Evolutionary conservation across 1,140 invertebrate genomes (phyloP).

Genomic region (Marisa cornuarietis): DNA sequence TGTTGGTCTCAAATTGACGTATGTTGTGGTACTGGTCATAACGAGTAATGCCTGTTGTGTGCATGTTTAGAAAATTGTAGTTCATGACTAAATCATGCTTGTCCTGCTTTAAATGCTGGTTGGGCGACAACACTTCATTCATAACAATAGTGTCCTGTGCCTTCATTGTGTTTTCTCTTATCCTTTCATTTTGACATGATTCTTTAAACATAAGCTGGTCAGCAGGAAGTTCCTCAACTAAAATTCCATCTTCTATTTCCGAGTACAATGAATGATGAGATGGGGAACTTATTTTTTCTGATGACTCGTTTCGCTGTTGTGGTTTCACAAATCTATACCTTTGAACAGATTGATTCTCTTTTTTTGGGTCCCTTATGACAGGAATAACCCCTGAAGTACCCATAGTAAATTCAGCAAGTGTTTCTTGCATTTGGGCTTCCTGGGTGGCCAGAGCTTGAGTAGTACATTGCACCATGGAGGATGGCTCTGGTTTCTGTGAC

Average conservation of each 20-base stretch:
- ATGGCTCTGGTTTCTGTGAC: constrained; percentile 29
- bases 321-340: constrained; percentile 8
- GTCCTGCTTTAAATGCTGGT: not conserved
- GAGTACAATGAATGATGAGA: constrained; percentile 31
- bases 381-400: constrained; percentile 55
- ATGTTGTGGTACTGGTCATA: constrained; percentile 58
- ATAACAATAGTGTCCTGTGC: constrained; percentile 25
- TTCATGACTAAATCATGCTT: constrained; percentile 32
- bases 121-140: not conserved
- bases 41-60: constrained; percentile 54
- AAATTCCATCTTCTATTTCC: constrained; percentile 36
- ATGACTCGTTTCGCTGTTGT: constrained; percentile 13
- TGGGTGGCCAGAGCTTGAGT: not conserved
- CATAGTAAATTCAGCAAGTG: constrained; percentile 54
- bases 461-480: constrained; percentile 8
- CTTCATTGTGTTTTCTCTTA: constrained; percentile 45
- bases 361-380: not conserved
- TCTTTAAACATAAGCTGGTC: constrained; percentile 49
- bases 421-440: constrained; percentile 24
- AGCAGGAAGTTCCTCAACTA: constrained; percentile 50
- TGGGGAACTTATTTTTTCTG: constrained; percentile 23
- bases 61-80: constrained; percentile 52
- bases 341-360: not conserved
- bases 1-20: constrained; percentile 51
- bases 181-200: constrained; percentile 22